These are phyloP conservation scores for Xenopus tropicalis DNA, from an alignment of 2,113 vertebrate genomes.

Conservation along the genomic window UCB_Xtro_10.0 CM004443.2:160859001-160859500, in stretches of 20 bases:
- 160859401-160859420: background rate
- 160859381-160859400: background rate
- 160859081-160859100: slow-evolving; percentile 59
- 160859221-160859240: too few species aligned
- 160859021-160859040: too few species aligned
- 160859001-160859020: too few species aligned
- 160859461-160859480: slow-evolving; percentile 9
- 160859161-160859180: slow-evolving; percentile 63
- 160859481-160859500: background rate
- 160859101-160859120: slow-evolving; percentile 78
- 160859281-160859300: too few species aligned
- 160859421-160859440: background rate
- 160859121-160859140: slow-evolving; percentile 62
- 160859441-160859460: background rate
- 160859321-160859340: background rate
- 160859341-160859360: background rate
- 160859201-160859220: slow-evolving; percentile 57
- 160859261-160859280: too few species aligned
- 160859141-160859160: slow-evolving; percentile 64
- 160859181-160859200: slow-evolving; percentile 57
- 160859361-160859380: background rate
- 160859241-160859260: too few species aligned
- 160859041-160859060: too few species aligned
- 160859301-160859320: slow-evolving; percentile 14
- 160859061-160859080: too few species aligned